Evolutionary conservation across 2,113 vertebrate species (phyloP).

Genomic region (Carassius auratus): DNA sequence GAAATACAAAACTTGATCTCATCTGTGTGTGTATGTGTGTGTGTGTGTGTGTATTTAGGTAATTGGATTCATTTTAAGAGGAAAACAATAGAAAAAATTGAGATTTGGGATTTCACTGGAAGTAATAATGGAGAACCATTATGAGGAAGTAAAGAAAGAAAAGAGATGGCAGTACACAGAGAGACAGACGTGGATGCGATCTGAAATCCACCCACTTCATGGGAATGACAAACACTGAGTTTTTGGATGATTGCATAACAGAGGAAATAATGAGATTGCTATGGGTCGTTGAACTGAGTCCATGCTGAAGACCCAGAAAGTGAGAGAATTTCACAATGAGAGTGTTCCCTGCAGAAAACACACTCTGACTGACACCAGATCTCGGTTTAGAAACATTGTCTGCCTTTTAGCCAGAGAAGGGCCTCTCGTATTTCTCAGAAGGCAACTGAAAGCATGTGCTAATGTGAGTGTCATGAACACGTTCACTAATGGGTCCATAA

Average conservation of each 20-base stretch:
- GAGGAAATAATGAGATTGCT: slow-evolving; percentile 47
- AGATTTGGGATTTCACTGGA: background rate
- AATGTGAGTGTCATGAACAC: slow-evolving; percentile 17
- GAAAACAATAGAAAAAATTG: no score
- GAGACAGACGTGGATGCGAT: background rate
- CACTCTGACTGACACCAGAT: background rate
- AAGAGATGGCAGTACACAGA: background rate
- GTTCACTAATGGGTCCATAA: background rate
- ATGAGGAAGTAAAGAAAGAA: background rate
- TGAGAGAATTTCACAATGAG: slow-evolving; percentile 4
- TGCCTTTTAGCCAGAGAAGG: background rate
- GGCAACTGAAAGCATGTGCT: background rate
- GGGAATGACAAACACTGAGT: slow-evolving; percentile 8
- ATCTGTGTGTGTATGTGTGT: no score
- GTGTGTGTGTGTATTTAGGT: no score
- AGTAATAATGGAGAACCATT: background rate
- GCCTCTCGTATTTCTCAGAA: background rate
- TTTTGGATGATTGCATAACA: slow-evolving; percentile 49
- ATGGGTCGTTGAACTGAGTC: slow-evolving; percentile 38
- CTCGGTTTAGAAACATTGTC: background rate
- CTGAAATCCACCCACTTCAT: slow-evolving; percentile 20
- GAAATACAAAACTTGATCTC: no score
- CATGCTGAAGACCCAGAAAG: slow-evolving; percentile 31
- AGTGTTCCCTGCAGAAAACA: background rate
- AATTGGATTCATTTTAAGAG: background rate